Evolutionary conservation across 2,888 invertebrate genomes (phyloP).

Genomic region (Caenorhabditis doughertyi): DNA sequence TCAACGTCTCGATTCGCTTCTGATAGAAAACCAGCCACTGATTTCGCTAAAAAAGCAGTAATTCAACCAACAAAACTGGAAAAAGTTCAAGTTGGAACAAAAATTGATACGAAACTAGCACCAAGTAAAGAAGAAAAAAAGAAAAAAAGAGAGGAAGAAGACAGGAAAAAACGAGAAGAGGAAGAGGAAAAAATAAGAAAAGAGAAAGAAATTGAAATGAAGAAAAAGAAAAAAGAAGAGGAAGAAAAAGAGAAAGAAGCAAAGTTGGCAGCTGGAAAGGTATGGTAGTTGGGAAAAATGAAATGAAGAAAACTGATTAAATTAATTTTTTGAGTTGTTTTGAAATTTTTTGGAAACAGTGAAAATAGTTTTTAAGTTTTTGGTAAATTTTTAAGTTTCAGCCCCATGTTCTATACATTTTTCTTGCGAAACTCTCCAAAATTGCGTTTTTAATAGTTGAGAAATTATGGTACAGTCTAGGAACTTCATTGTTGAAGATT

Average conservation of each 20-base stretch:
- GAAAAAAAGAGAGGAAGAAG: slow-evolving; percentile 41
- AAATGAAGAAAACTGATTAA: too few relatives aligned
- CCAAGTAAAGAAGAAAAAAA: slow-evolving; percentile 54
- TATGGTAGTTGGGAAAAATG: too few relatives aligned
- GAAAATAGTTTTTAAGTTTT: too few relatives aligned
- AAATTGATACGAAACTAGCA: slow-evolving; percentile 66
- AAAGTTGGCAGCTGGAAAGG: slow-evolving; percentile 2
- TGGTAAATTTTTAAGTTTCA: too few relatives aligned
- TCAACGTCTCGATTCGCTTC: slow-evolving; percentile 67
- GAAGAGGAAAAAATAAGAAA: slow-evolving; percentile 45
- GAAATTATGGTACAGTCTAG: too few relatives aligned
- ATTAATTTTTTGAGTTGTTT: too few relatives aligned
- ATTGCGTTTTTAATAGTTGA: too few relatives aligned
- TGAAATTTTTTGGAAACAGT: too few relatives aligned
- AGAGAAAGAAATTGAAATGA: slow-evolving; percentile 32
- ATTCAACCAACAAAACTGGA: slow-evolving; percentile 78
- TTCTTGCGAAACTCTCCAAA: too few relatives aligned
- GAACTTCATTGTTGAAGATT: too few relatives aligned
- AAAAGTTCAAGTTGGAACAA: slow-evolving; percentile 69
- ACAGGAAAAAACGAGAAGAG: slow-evolving; percentile 23
- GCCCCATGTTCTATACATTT: too few relatives aligned
- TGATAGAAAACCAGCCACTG: slow-evolving; percentile 73
- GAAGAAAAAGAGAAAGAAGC: slow-evolving; percentile 12
- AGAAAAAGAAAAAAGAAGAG: slow-evolving; percentile 19
- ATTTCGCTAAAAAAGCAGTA: slow-evolving; percentile 79